These are phyloP conservation scores for Takifugu rubripes DNA, from an alignment of 2,797 vertebrate species.

Conservation along the genomic window DNA sequence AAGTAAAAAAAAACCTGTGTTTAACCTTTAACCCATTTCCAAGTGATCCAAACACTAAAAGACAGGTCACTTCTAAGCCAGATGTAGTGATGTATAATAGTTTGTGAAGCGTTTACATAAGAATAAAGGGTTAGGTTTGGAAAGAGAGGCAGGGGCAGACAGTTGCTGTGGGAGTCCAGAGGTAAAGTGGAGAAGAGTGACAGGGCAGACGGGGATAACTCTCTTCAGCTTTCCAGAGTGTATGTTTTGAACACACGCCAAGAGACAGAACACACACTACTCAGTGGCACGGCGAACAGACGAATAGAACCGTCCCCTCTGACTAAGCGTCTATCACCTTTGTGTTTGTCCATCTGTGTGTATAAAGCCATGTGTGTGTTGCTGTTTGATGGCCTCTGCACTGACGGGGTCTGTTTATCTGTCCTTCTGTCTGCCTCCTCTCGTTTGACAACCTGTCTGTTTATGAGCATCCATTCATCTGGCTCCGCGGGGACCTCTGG, in stretches of 20 bases:
- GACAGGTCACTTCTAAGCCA: no score
- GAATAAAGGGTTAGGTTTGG: no score
- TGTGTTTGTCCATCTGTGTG: conserved; percentile 67
- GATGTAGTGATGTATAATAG: no score
- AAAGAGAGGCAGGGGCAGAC: background rate
- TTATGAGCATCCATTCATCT: conserved; percentile 31
- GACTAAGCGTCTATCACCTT: conserved; percentile 55
- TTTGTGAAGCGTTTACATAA: no score
- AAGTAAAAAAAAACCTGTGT: no score
- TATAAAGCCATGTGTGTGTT: conserved; percentile 41
- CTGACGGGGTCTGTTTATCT: conserved; percentile 44
- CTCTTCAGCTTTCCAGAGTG: conserved; percentile 25
- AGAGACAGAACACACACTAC: conserved; percentile 30
- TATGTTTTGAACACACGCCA: conserved; percentile 50
- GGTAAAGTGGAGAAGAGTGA: background rate
- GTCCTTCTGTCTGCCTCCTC: conserved; percentile 38
- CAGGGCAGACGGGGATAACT: conserved; percentile 16
- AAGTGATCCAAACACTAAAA: no score
- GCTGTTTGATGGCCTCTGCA: conserved; percentile 47
- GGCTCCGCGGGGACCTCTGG: conserved; percentile 8
- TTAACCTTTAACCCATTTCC: no score
- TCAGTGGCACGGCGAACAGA: conserved; percentile 43
- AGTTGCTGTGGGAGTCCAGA: background rate
- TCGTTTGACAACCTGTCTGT: conserved; percentile 35
- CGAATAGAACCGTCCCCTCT: conserved; percentile 36